Conservation (phyloP, 2,113 vertebrate species). For the Mustela lutreola region DNA sequence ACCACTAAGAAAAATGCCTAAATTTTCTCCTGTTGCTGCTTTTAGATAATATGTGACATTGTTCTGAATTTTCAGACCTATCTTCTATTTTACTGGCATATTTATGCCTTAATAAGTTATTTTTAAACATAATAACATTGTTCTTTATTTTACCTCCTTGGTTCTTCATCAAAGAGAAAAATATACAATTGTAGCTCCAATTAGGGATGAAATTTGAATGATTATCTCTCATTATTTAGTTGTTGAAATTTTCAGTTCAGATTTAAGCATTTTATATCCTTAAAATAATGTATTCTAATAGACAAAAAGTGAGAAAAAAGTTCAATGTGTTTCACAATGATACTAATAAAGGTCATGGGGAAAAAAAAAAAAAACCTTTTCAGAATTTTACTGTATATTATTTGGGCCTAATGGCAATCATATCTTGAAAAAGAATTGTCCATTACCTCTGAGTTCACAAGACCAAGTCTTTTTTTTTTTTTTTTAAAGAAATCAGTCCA, state of each 20-base stretch:
- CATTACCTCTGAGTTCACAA: conserved; percentile 52
- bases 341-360: conserved; percentile 68
- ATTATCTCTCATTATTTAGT: conserved; percentile 76
- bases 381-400: conserved; percentile 4
- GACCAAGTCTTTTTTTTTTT: not conserved
- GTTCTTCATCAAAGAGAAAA: conserved; percentile 43
- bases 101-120: conserved; percentile 66
- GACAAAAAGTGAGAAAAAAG: conserved; percentile 8
- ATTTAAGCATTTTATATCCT: conserved; percentile 68
- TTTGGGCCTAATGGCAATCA: conserved; percentile 46
- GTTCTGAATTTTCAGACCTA: conserved; percentile 61
- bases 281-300: conserved; percentile 72
- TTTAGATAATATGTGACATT: conserved; percentile 47
- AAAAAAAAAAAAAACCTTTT: not conserved
- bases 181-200: conserved; percentile 65
- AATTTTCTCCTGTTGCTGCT: not conserved
- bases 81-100: conserved; percentile 62
- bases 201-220: conserved; percentile 59
- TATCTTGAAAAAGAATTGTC: not conserved
- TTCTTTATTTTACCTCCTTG: conserved; percentile 51
- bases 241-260: conserved; percentile 55
- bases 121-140: conserved; percentile 70
- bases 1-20: conserved; percentile 10
- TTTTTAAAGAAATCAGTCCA: not conserved
- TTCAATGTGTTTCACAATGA: conserved; percentile 57